Evolutionary conservation across 1,140 invertebrate species (phyloP), one percentile per base, ranked within the genome.

Genomic region (Tyrophagus putrescentiae): DNA sequence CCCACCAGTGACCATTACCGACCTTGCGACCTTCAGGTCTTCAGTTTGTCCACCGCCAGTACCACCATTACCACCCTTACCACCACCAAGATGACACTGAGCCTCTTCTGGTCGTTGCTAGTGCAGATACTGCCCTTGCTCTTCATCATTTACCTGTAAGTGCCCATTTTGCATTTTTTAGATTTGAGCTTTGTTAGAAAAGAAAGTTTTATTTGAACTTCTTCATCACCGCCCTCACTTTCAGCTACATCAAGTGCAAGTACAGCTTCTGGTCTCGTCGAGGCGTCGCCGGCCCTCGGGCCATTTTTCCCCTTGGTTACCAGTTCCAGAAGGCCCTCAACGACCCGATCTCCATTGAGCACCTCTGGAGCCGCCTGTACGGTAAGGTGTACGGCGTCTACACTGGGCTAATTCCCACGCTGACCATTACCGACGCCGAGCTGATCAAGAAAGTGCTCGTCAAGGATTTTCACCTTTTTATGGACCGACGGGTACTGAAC

Each of bases 401-500:
- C 57, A 58, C 21, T 11, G 57, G 57, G 9, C n/a, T 18, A 11
- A n/a, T 58, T n/a, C 57, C 57, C 21, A 31, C 48, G 6, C 23
- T 58, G 16, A 58, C 29, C 11, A 25, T 58, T 6, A 6, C 18
- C n/a, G 57, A 58, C 16, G 9, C 7, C 16, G 57, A 58, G 23
- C 16, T 58, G 11, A 58, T 58, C 45, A 58, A 58, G 39, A 11
- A 58, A 25, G 48, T 58, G 6, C 18, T 58, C n/a, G 48, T 58
- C 44, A 58, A 58, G 23, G 57, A 58, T 28, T 56, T 58, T 21
- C 39, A 60, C 23, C 6, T 56, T 36, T 58, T 60, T 58, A n/a
- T 21, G 42, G 25, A 58, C 27, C 41, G 53, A 6, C 53, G 31
- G 7, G 9, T 9, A 44, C 21, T 56, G 7, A 48, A 48, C 21